Conservation (phyloP, 2,888 invertebrate species). For the Thereva unica region DNA sequence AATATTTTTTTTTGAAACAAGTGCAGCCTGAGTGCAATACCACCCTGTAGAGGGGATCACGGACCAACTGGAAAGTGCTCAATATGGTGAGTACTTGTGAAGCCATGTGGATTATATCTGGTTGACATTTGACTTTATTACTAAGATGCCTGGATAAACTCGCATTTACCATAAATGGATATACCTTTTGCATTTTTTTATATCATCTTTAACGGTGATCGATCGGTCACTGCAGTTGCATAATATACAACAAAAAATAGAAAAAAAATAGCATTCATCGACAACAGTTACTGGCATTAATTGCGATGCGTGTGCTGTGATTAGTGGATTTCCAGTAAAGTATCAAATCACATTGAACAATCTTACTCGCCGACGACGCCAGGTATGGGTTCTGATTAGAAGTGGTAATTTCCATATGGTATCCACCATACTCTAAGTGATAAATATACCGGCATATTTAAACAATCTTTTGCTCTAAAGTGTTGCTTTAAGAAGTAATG, state of each 20-base stretch:
- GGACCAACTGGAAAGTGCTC: slow-evolving; percentile 33
- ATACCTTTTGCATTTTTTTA: slow-evolving; percentile 6
- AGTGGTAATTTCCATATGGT: neutral
- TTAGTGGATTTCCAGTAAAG: slow-evolving; percentile 27
- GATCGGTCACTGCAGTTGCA: slow-evolving; percentile 7
- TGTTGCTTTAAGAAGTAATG: no score
- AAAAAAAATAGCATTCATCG: neutral
- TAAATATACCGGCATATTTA: no score
- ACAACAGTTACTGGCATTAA: slow-evolving; percentile 22
- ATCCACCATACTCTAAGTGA: no score
- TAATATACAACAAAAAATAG: slow-evolving; percentile 14
- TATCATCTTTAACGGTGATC: neutral
- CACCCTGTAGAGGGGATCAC: slow-evolving; percentile 10
- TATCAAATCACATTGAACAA: neutral
- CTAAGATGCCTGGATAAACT: slow-evolving; percentile 20
- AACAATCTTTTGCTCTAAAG: no score
- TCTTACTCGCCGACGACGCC: neutral
- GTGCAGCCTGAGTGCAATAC: slow-evolving; percentile 14
- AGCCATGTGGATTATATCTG: slow-evolving; percentile 3
- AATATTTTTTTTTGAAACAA: neutral
- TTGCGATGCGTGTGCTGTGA: slow-evolving; percentile 25
- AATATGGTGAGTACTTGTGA: slow-evolving; percentile 36
- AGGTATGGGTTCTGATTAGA: neutral
- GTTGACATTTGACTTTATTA: slow-evolving; percentile 25
- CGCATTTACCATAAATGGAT: slow-evolving; percentile 23